phyloP scores from a whole-genome alignment of 2,888 invertebrate genomes.

The Andrena trimmerana region DNA sequence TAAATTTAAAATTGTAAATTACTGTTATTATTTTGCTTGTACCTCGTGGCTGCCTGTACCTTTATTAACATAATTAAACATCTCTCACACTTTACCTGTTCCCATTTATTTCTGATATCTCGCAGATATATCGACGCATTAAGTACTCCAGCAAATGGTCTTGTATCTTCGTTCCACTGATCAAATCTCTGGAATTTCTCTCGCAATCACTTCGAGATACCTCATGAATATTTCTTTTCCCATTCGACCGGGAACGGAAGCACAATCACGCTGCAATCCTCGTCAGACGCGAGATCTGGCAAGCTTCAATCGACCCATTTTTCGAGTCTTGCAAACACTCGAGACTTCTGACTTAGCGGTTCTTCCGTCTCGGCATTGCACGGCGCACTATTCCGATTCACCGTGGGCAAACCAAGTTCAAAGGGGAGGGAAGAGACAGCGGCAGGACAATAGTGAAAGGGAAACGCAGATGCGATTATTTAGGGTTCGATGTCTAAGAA shows the following conservation, averaged over 20 bases:
- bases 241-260: slow-evolving; percentile 12
- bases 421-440: background rate
- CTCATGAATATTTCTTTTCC: slow-evolving; percentile 33
- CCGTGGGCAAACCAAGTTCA: slow-evolving; percentile 26
- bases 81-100: background rate
- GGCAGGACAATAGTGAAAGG: no score
- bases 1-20: no score
- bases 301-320: slow-evolving; percentile 78
- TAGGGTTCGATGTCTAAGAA: background rate
- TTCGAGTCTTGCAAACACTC: slow-evolving; percentile 74
- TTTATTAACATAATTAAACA: background rate
- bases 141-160: slow-evolving; percentile 2
- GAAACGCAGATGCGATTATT: background rate
- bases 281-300: slow-evolving; percentile 63
- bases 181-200: slow-evolving; percentile 30
- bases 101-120: background rate
- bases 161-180: background rate
- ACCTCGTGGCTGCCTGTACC: no score
- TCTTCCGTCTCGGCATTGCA: slow-evolving; percentile 50
- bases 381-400: slow-evolving; percentile 35
- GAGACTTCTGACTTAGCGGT: slow-evolving; percentile 72
- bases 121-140: background rate
- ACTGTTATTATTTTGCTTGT: no score
- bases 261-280: slow-evolving; percentile 53
- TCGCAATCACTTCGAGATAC: slow-evolving; percentile 35